These are phyloP conservation scores for Branchipolynoe longqiensis DNA, from an alignment of 2,888 invertebrate species.

Conservation along the genomic window DNA sequence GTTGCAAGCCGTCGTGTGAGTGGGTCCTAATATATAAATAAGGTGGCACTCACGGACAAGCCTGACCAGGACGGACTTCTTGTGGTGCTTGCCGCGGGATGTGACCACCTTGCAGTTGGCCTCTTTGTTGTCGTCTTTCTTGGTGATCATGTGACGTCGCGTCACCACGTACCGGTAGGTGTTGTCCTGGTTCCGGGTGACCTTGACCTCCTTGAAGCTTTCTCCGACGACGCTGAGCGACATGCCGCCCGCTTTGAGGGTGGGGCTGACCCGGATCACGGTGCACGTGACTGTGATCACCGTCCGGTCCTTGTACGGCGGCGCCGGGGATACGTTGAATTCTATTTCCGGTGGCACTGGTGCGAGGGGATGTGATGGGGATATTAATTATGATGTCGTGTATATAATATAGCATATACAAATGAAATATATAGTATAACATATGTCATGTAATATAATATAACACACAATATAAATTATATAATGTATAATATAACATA, in stretches of 20 bases:
- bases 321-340: neutral
- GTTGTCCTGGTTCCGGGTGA: slow-evolving; percentile 3
- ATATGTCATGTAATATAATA: too few relatives aligned
- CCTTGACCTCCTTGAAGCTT: neutral
- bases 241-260: neutral
- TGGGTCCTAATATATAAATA: too few relatives aligned
- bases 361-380: neutral
- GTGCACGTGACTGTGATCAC: neutral
- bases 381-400: too few relatives aligned
- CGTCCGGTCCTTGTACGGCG: neutral
- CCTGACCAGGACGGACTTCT: neutral
- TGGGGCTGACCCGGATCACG: neutral
- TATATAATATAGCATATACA: too few relatives aligned
- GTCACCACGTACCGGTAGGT: neutral
- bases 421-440: too few relatives aligned
- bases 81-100: neutral
- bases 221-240: neutral
- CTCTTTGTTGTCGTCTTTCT: slow-evolving; percentile 1
- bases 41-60: slow-evolving; percentile 28
- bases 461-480: too few relatives aligned
- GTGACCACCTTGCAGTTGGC: neutral
- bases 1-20: too few relatives aligned
- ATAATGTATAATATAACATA: too few relatives aligned
- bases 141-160: slow-evolving; percentile 2
- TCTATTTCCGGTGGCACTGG: neutral